Evolutionary conservation across 2,888 invertebrate species (phyloP).

Genomic region (Sepioteuthis lessoniana): DNA sequence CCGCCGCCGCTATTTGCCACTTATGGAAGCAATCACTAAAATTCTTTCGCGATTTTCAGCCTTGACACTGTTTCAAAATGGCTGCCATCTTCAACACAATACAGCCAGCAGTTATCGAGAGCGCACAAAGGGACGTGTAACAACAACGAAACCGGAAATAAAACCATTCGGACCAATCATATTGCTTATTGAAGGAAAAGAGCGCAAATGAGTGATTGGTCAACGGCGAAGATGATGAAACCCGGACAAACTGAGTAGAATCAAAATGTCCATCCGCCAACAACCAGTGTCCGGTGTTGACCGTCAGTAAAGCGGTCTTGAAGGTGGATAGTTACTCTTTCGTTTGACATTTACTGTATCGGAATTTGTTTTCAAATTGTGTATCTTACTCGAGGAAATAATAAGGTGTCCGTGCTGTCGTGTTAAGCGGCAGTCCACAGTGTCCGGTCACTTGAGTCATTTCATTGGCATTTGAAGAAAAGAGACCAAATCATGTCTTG

Average conservation of each 20-base stretch:
- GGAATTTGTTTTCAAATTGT: neutral
- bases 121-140: neutral
- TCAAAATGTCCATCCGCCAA: neutral
- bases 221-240: too few species aligned
- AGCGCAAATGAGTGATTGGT: too few species aligned
- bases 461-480: neutral
- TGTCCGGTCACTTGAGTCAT: neutral
- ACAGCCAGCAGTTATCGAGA: neutral
- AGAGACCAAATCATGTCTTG: neutral
- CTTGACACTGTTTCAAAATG: neutral
- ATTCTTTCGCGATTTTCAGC: neutral
- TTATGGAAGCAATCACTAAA: neutral
- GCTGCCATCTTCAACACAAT: constrained; percentile 3
- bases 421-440: neutral
- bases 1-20: neutral
- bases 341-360: neutral
- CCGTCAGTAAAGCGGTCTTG: neutral
- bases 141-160: neutral
- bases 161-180: constrained; percentile 11
- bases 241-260: too few species aligned
- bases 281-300: constrained; percentile 1
- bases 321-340: neutral
- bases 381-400: neutral
- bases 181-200: neutral
- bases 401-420: neutral